These are phyloP conservation scores for Aleiodes testaceus DNA, from an alignment of 2,888 invertebrate genomes.

Conservation along the genomic window DNA sequence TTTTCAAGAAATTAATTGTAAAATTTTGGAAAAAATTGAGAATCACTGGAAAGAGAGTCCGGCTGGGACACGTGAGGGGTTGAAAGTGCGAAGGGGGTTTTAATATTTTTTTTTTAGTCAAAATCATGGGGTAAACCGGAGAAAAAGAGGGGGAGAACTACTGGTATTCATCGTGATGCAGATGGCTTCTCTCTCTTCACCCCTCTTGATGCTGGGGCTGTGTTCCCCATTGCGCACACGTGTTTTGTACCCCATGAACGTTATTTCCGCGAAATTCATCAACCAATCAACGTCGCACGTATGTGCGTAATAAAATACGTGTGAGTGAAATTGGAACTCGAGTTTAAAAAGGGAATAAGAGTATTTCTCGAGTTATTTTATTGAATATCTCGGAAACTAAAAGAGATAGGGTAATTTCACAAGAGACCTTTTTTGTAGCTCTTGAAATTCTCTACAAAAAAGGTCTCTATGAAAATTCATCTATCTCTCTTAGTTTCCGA, in stretches of 20 bases:
- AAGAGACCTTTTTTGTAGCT: too few species aligned
- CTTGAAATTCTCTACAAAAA: too few species aligned
- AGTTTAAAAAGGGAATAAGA: conserved; percentile 33
- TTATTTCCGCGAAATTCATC: conserved; percentile 32
- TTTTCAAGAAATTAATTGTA: not conserved
- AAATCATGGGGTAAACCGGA: conserved; percentile 54
- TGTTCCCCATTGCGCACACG: conserved; percentile 39
- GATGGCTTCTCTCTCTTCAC: conserved; percentile 71
- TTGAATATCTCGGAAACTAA: too few species aligned
- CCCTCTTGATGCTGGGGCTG: conserved; percentile 61
- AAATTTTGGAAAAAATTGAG: conserved; percentile 57
- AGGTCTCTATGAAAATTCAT: too few species aligned
- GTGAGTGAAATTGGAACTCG: conserved; percentile 38
- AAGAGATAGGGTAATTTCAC: too few species aligned
- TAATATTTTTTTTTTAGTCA: conserved; percentile 46
- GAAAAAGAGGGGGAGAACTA: conserved; percentile 59
- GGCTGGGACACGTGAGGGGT: conserved; percentile 66
- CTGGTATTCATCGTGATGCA: conserved; percentile 72
- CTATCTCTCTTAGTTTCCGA: too few species aligned
- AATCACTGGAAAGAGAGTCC: conserved; percentile 63
- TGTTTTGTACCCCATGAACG: conserved; percentile 37
- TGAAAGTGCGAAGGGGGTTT: conserved; percentile 65
- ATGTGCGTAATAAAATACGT: conserved; percentile 25
- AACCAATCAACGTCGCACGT: conserved; percentile 34
- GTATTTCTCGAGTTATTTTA: too few species aligned